A percentile compares a stretch with the other conserved stretches of the same genome.
Conservation (phyloP, 2,797 vertebrate genomes). For the Moxostoma hubbsi region DNA sequence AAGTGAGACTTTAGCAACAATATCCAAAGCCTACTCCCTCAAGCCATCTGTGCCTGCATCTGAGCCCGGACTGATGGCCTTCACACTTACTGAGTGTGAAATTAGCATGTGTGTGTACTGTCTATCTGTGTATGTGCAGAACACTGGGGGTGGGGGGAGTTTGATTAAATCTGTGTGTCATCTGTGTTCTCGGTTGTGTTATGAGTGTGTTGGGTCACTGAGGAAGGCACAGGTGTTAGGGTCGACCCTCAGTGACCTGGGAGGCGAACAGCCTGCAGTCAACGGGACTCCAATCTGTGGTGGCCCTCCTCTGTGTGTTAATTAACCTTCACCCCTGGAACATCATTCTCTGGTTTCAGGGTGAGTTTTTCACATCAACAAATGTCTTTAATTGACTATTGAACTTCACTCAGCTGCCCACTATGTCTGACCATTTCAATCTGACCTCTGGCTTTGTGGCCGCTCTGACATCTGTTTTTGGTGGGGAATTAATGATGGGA, state of each 20-base stretch:
- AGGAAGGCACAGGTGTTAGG: slow-evolving; percentile 66
- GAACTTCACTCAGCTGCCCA: slow-evolving; percentile 68
- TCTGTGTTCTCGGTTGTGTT: not conserved
- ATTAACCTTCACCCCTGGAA: slow-evolving; percentile 49
- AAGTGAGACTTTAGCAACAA: slow-evolving; percentile 42
- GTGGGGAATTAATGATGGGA: slow-evolving; percentile 69
- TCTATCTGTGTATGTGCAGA: slow-evolving; percentile 25
- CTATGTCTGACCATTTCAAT: slow-evolving; percentile 48
- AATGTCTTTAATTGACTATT: slow-evolving; percentile 61
- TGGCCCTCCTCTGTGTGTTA: slow-evolving; percentile 56
- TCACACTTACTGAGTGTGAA: slow-evolving; percentile 70
- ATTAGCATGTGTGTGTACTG: slow-evolving; percentile 58
- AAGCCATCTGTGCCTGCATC: slow-evolving; percentile 62
- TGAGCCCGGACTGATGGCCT: slow-evolving; percentile 60
- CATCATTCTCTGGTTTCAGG: slow-evolving; percentile 42
- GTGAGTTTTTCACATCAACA: slow-evolving; percentile 50
- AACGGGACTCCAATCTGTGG: slow-evolving; percentile 42
- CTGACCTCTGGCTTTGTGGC: slow-evolving; percentile 64
- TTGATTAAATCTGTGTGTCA: slow-evolving; percentile 22
- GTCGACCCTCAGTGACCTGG: slow-evolving; percentile 56
- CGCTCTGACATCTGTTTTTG: slow-evolving; percentile 63
- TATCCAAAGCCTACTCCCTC: slow-evolving; percentile 55
- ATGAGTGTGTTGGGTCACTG: slow-evolving; percentile 57
- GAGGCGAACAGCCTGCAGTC: slow-evolving; percentile 28
- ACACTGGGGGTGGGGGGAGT: not conserved